Evolutionary conservation across 2,888 invertebrate species (phyloP), one percentile per base, ranked within the genome.

Genomic region (Cryptophagus acutangulus): DNA sequence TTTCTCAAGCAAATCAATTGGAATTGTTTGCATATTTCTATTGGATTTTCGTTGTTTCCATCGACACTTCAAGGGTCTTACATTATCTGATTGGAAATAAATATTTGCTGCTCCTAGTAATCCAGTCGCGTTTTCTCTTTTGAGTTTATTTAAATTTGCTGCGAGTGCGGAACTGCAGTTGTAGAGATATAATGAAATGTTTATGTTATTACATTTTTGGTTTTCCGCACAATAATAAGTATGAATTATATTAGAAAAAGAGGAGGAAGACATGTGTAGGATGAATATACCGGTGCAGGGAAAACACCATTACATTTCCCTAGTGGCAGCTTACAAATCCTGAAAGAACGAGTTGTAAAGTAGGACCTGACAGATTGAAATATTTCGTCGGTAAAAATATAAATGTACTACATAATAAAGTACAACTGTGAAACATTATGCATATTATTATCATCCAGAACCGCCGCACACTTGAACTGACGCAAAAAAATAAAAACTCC

Each of bases 291-390:
- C 8, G 15, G 10, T 3, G 9, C 26, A 3, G 12, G 47, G 46
- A 39, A 59, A 58, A 59, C 46, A 48, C 55, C 55, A 57, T 55
- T 58, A 57, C 57, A 59, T 59, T 57, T 57, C 58, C 59, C 59
- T 48, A 10, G 56, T 45, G 61, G 56, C 59, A 55, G 51, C 57
- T 60, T 57, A 57, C 62, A 62, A 61, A 62, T 61, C 59, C 58
- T 57, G 51, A 47, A 58, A 55, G 54, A 57, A 56, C 55, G 53
- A 60, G 60, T 54, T 57, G 59, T 55, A 58, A 59, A 59, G 57
- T 56, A 58, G 51, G 49, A 47, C 57, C 43, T 61, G 61, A 62
- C 61, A 62, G 56, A 58, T 55, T 55, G 57, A 55, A 57, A 57
- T 57, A 54, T 54, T 49, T 46, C n/a, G n/a, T 45, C 34, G 24